phyloP scores from a whole-genome alignment of 2,797 vertebrate species.

The Catamblyrhynchus diadema region DNA sequence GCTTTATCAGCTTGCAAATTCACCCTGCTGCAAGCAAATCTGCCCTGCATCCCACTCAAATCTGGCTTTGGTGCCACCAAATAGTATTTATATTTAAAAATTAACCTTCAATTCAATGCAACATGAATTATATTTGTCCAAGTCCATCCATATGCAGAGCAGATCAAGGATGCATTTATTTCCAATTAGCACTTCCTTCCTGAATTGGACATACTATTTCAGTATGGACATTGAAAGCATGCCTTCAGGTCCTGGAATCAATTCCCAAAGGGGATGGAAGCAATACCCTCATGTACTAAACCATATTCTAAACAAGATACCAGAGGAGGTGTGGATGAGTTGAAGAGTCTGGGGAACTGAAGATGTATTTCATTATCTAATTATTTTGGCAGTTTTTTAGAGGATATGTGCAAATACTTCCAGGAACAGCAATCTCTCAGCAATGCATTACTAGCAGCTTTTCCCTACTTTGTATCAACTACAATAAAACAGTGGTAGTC shows the following conservation, averaged over 20 bases:
- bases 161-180: neutral
- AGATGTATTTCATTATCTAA: neutral
- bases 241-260: neutral
- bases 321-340: neutral
- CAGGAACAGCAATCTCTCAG: neutral
- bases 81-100: neutral
- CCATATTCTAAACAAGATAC: neutral
- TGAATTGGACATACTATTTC: neutral
- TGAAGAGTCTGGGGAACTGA: neutral
- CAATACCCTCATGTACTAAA: neutral
- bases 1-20: neutral
- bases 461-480: neutral
- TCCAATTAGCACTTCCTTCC: neutral
- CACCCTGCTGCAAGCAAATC: neutral
- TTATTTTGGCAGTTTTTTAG: neutral
- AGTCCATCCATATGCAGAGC: neutral
- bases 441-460: neutral
- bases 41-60: neutral
- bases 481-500: neutral
- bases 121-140: neutral
- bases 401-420: neutral
- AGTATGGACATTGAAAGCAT: neutral
- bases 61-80: neutral
- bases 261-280: neutral
- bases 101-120: neutral